Evolutionary conservation across 2,888 invertebrate genomes (phyloP).

Genomic region (Phaedon cochleariae): DNA sequence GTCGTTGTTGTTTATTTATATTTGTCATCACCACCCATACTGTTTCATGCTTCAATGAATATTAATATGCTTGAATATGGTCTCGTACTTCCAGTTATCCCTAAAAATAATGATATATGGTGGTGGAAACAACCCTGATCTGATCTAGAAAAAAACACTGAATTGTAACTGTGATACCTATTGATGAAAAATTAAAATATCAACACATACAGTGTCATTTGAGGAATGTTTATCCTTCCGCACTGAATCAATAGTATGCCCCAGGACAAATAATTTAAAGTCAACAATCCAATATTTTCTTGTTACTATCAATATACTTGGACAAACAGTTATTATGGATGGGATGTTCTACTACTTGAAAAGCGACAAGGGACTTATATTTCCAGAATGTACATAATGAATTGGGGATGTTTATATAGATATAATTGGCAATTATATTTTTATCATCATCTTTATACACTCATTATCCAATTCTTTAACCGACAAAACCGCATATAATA

Average conservation of each 20-base stretch:
- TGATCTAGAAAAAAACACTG: too few species aligned
- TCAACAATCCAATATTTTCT: constrained; percentile 11
- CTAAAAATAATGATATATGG: too few species aligned
- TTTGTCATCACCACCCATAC: too few species aligned
- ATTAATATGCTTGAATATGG: too few species aligned
- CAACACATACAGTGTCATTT: not conserved
- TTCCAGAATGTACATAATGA: not conserved
- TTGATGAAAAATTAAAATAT: not conserved
- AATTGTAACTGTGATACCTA: not conserved
- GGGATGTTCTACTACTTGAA: not conserved
- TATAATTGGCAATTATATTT: not conserved
- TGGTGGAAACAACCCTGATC: too few species aligned
- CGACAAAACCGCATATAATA: too few species aligned
- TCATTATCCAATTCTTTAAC: too few species aligned
- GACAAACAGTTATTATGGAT: not conserved
- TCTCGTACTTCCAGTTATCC: too few species aligned
- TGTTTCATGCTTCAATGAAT: too few species aligned
- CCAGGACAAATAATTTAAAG: constrained; percentile 7
- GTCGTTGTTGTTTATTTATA: too few species aligned
- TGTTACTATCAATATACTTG: not conserved
- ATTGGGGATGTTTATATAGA: not conserved
- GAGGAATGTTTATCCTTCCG: not conserved
- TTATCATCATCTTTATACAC: too few species aligned
- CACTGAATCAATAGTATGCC: constrained; percentile 11
- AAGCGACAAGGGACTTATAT: not conserved